A percentile compares a stretch with the other conserved stretches of the same genome.
Conservation (phyloP, 2,888 invertebrate species). For the Drosophila demipolita region DNA sequence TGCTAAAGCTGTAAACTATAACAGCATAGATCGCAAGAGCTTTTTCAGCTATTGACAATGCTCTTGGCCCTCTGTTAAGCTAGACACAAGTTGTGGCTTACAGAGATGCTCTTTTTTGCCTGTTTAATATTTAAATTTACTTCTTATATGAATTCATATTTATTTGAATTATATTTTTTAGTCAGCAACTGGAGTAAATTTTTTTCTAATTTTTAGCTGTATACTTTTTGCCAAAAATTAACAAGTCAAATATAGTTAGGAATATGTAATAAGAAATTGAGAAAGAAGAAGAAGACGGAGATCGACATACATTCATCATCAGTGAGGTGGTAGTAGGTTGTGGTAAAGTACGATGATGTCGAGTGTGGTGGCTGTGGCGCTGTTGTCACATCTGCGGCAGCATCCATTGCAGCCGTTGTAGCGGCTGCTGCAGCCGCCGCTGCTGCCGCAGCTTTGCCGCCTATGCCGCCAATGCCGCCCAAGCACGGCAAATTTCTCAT, state of each 20-base stretch:
- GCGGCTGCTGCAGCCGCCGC: slow-evolving; percentile 77
- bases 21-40: not conserved
- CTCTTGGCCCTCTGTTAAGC: not conserved
- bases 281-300: not conserved
- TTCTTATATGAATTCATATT: not conserved
- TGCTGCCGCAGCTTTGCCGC: slow-evolving; percentile 59
- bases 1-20: not conserved
- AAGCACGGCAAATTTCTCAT: slow-evolving; percentile 84
- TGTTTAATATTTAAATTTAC: not conserved
- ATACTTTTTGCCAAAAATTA: not conserved
- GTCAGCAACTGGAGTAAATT: not conserved
- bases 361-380: slow-evolving; percentile 80
- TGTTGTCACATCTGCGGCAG: slow-evolving; percentile 73
- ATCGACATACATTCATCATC: slow-evolving; percentile 85
- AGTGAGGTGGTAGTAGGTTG: slow-evolving; percentile 84
- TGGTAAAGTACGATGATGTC: slow-evolving; percentile 84
- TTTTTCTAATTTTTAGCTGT: not conserved
- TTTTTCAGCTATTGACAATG: not conserved
- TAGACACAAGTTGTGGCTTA: not conserved
- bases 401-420: slow-evolving; percentile 75
- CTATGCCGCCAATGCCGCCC: slow-evolving; percentile 71
- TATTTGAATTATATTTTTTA: not conserved
- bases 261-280: no score
- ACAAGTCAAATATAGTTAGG: not conserved
- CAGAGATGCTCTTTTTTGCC: not conserved